These are phyloP conservation scores for Pithys albifrons DNA, from an alignment of 2,113 vertebrate genomes.

Conservation along the genomic window DNA sequence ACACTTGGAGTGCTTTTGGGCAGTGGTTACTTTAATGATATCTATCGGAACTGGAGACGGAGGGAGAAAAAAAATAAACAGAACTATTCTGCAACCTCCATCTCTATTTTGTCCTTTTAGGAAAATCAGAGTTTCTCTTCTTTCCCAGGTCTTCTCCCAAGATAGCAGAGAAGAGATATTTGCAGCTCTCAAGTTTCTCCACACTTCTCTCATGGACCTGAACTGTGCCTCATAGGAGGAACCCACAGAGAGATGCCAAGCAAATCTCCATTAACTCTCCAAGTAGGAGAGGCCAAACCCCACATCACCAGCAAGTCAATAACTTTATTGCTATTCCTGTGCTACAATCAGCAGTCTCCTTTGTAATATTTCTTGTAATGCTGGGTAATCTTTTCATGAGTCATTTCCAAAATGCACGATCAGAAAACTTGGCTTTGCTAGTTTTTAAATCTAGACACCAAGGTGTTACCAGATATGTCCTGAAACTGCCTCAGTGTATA, in stretches of 20 bases:
- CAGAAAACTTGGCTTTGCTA: not conserved
- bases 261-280: not conserved
- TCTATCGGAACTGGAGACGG: not conserved
- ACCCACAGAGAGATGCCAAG: not conserved
- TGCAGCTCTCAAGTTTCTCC: not conserved
- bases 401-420: not conserved
- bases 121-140: not conserved
- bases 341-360: not conserved
- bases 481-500: not conserved
- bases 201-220: not conserved
- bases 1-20: not conserved
- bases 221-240: not conserved
- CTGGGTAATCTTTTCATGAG: not conserved
- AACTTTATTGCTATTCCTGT: not conserved
- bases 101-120: not conserved
- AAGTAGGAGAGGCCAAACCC: not conserved
- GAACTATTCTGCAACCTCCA: not conserved
- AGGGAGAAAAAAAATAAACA: not conserved
- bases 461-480: not conserved
- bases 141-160: not conserved
- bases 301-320: accelerated
- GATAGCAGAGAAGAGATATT: not conserved
- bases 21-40: not conserved
- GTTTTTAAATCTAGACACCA: not conserved
- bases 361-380: not conserved